A percentile compares a stretch with the other conserved stretches of the same genome.
phyloP scores from a whole-genome alignment of 2,113 vertebrate genomes.

The Donacobius atricapilla region DNA sequence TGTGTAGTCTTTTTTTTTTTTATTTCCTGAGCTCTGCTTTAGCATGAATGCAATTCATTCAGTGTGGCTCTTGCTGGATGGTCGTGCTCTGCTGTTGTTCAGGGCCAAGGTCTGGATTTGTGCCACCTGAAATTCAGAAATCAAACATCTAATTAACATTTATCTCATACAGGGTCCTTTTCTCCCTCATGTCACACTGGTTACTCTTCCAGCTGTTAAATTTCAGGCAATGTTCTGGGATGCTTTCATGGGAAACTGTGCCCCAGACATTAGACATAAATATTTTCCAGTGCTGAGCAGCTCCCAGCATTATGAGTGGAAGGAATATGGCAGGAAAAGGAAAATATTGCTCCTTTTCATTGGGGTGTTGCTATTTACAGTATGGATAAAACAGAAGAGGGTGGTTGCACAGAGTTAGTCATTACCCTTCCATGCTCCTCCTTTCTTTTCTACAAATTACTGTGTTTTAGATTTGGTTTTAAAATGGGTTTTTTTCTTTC shows the following conservation, averaged over 20 bases:
- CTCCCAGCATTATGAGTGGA: not conserved
- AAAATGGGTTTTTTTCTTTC: not conserved
- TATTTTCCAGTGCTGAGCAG: not conserved
- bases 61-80: not conserved
- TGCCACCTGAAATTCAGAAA: not conserved
- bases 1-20: not conserved
- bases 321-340: conserved; percentile 32
- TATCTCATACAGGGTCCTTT: not conserved
- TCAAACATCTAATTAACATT: not conserved
- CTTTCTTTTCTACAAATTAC: not conserved
- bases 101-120: not conserved
- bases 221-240: not conserved
- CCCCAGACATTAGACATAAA: not conserved
- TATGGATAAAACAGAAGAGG: not conserved
- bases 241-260: not conserved
- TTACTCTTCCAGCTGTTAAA: not conserved
- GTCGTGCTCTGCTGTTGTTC: not conserved
- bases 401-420: not conserved
- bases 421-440: not conserved
- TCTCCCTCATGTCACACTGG: not conserved
- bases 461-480: not conserved
- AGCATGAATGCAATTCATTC: not conserved
- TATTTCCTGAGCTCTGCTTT: not conserved
- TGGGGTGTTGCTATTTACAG: conserved; percentile 12
- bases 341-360: conserved; percentile 40